Evolutionary conservation across 2,888 invertebrate species (phyloP).

Genomic region (Tetropium fuscum): DNA sequence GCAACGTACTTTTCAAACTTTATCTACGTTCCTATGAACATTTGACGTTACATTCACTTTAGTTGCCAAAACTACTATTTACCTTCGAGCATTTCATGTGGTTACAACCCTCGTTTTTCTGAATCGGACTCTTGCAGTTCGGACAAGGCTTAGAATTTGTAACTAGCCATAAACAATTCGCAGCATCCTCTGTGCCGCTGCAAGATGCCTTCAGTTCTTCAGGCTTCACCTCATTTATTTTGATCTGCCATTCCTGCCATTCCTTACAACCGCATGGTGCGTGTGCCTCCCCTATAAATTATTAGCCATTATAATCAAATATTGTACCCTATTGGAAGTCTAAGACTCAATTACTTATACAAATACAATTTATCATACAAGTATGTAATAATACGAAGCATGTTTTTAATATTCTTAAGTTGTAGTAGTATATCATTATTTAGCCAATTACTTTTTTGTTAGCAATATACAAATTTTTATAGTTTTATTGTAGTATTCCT

Average conservation of each 20-base stretch:
- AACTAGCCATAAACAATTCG: constrained; percentile 76
- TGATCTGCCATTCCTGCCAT: constrained; percentile 71
- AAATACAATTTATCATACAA: too few species aligned
- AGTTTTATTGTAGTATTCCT: too few species aligned
- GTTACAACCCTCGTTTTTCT: constrained; percentile 80
- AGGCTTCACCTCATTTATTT: constrained; percentile 74
- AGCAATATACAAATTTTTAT: too few species aligned
- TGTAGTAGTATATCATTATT: too few species aligned
- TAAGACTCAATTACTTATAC: too few species aligned
- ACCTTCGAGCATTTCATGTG: constrained; percentile 81
- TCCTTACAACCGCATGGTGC: constrained; percentile 76
- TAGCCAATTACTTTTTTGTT: too few species aligned
- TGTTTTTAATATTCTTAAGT: too few species aligned
- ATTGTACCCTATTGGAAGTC: too few species aligned
- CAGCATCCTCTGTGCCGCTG: constrained; percentile 71
- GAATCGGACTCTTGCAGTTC: constrained; percentile 77
- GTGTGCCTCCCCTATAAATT: constrained; percentile 70
- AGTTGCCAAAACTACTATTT: too few species aligned
- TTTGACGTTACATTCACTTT: neutral
- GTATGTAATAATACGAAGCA: too few species aligned
- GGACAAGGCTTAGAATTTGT: constrained; percentile 79
- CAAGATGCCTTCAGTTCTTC: constrained; percentile 70
- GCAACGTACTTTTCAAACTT: too few species aligned
- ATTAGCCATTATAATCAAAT: neutral
- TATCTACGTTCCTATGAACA: neutral